Evolutionary conservation across 2,888 invertebrate species (phyloP).

Genomic region (Megastigmus dorsalis): DNA sequence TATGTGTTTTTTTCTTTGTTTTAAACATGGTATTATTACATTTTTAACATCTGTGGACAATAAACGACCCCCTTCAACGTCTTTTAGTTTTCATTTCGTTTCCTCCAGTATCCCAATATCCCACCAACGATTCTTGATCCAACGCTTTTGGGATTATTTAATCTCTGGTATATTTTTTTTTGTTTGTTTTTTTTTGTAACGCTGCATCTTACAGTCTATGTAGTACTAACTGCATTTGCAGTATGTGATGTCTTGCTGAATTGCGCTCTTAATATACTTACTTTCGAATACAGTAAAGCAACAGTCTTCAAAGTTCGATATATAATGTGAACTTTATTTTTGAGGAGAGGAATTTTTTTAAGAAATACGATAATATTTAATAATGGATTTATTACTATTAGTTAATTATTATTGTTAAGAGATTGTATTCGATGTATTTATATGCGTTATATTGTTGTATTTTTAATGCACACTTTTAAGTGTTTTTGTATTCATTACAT

Average conservation of each 20-base stretch:
- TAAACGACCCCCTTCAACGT: slow-evolving; percentile 47
- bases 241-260: slow-evolving; percentile 25
- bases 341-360: too few relatives aligned
- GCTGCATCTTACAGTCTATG: slow-evolving; percentile 38
- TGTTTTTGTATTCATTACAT: too few relatives aligned
- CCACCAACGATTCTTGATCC: slow-evolving; percentile 9
- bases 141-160: slow-evolving; percentile 26
- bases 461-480: too few relatives aligned
- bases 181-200: slow-evolving; percentile 21
- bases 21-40: slow-evolving; percentile 32
- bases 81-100: slow-evolving; percentile 53
- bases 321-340: too few relatives aligned
- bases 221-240: slow-evolving; percentile 50
- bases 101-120: slow-evolving; percentile 25
- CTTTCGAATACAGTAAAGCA: too few relatives aligned
- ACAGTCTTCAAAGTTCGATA: too few relatives aligned
- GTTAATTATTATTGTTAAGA: too few relatives aligned
- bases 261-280: too few relatives aligned
- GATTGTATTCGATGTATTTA: too few relatives aligned
- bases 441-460: too few relatives aligned
- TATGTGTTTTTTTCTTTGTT: slow-evolving; percentile 46
- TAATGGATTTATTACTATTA: too few relatives aligned
- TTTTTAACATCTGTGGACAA: slow-evolving; percentile 49
- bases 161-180: not conserved
- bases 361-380: too few relatives aligned